Evolutionary conservation across 2,888 invertebrate species (phyloP).

Genomic region (Cheilosia vulpina): DNA sequence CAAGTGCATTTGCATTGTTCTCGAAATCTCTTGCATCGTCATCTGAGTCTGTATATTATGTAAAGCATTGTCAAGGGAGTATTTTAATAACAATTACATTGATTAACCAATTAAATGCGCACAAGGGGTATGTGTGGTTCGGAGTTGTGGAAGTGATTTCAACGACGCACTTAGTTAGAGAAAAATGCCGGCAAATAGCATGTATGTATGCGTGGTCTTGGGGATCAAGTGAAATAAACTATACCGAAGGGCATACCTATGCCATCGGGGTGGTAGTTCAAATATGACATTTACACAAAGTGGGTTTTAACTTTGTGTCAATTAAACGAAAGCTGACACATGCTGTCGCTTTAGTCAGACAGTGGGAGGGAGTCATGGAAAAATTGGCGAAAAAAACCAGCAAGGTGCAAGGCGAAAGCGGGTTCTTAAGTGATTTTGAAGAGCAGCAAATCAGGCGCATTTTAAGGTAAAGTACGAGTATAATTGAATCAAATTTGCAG

Average conservation of each 20-base stretch:
- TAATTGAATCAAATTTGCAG: no score
- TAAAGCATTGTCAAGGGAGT: conserved; percentile 31
- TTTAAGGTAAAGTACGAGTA: no score
- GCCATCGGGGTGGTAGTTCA: conserved; percentile 20
- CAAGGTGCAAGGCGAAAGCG: neutral
- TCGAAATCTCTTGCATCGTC: neutral
- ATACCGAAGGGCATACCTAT: neutral
- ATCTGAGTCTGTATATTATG: neutral
- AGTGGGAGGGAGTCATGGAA: neutral
- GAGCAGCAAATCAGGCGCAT: no score
- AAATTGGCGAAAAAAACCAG: neutral
- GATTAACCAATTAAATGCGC: conserved; percentile 60
- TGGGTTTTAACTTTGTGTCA: neutral
- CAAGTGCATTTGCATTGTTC: conserved; percentile 29
- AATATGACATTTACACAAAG: neutral
- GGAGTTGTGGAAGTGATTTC: neutral
- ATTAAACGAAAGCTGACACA: neutral
- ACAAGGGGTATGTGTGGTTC: neutral
- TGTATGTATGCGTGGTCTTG: conserved; percentile 7
- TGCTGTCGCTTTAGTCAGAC: neutral
- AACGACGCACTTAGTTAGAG: no score
- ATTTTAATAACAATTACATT: conserved; percentile 58
- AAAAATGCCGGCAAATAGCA: neutral
- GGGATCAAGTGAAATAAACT: conserved; percentile 26
- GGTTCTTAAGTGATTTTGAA: no score